Evolutionary conservation across 2,797 vertebrate genomes (phyloP), one percentile per base, ranked within the genome.

Genomic region (Pempheris klunzingeri): DNA sequence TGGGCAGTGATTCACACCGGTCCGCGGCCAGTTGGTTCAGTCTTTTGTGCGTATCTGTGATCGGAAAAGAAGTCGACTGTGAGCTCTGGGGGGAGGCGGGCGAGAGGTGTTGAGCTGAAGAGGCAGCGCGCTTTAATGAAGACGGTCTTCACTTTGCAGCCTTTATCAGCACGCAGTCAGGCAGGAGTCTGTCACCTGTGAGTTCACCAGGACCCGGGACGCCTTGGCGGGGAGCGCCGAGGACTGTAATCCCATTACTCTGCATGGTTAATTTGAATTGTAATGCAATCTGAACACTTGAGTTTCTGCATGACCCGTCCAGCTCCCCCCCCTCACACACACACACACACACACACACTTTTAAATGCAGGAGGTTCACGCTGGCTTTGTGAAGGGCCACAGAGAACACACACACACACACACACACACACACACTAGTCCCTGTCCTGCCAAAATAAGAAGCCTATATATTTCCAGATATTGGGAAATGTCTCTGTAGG

Each of bases 201-300:
- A 71, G 65, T 67, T 59, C 76, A 32, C 58, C 77, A 54, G 71
- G n/a, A 68, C 50, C 58, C 73, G 39, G 71, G 63, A 82, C 72
- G 61, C 76, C 75, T 84, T 77, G 66, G n/a, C 81, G 66, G 83
- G 84, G 74, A 76, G 73, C 75, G 68, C 67, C 69, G 79, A 91
- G 80, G 80, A 79, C 92, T 91, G 92, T 93, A 94, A 95, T 95
- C 91, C 84, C 83, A 82, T 93, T 93, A 91, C 90, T 81, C 87
- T 71, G 75, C 90, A 84, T 86, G 85, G 71, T 92, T 94, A 81
- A 92, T 95, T 95, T 93, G 89, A 95, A 95, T 96, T 93, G 90
- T 94, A 93, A 95, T 94, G 87, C 85, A 93, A 77, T 92, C 90
- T 94, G 86, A 92, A 91, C 89, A 91, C 75, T 83, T 91, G 85